phyloP scores from a whole-genome alignment of 1,140 invertebrate species.

The Ptiloglossa arizonensis region DNA sequence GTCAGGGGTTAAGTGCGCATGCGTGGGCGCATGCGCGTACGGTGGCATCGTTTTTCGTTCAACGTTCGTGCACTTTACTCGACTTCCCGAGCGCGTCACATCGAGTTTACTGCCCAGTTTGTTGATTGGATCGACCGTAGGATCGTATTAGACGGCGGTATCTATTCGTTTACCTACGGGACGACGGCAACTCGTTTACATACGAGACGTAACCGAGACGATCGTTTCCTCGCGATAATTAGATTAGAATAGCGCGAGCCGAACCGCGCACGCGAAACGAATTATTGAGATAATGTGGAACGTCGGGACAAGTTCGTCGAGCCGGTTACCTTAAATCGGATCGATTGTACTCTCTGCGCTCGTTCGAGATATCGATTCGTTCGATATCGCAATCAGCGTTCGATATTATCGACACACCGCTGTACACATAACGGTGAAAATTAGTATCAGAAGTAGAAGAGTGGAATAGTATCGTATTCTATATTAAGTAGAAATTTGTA shows the following conservation, averaged over 20 bases:
- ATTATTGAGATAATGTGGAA: neutral
- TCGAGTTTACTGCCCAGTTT: neutral
- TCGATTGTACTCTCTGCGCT: neutral
- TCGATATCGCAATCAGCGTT: neutral
- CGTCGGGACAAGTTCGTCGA: neutral
- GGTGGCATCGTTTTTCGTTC: too few species aligned
- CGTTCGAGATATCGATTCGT: neutral
- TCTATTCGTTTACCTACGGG: neutral
- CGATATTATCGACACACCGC: too few species aligned
- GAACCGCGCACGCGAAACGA: neutral
- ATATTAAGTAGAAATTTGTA: too few species aligned
- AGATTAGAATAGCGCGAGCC: conserved; percentile 5
- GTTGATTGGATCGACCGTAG: neutral
- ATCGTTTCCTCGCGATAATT: conserved; percentile 3
- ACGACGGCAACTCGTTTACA: neutral
- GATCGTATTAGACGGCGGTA: neutral
- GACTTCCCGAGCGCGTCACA: neutral
- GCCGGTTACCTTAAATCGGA: neutral
- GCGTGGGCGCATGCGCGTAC: neutral
- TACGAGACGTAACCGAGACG: conserved; percentile 4
- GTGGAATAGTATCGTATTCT: too few species aligned
- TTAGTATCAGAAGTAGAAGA: too few species aligned
- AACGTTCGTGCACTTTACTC: neutral
- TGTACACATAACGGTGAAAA: too few species aligned
- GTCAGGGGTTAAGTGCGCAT: too few species aligned